Base-by-base conservation (phyloP, 2,888 invertebrate genomes). In the Cloeon dipterum region DNA sequence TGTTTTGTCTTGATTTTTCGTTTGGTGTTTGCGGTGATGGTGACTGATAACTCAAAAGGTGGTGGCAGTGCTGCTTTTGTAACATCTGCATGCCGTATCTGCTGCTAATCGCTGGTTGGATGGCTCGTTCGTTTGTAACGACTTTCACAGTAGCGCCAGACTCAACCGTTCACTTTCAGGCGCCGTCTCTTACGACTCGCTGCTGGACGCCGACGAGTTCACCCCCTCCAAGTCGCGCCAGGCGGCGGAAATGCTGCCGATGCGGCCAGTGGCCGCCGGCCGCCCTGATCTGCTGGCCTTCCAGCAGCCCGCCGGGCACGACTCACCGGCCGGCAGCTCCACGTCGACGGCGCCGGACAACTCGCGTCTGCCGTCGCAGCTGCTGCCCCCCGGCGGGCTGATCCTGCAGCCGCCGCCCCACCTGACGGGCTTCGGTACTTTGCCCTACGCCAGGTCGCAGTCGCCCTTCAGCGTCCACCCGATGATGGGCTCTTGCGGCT, bases 281-380 rank as follows among this genome's bases (percentile, higher is more conserved):
- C n/a, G 40, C 19, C 83, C 85, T 1, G 85, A 85, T 52, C 61
- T 85, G 8, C 59, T 85, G 42, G 72, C 83, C 2, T 83, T 83
- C 53, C 75, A 77, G 3, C 65, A 73, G 1, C 65, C 71, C 45
- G 69, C 68, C 35, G 63, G 66, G 1, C 76, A 75, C 49, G 70
- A 75, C 37, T 77, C 77, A 2, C 78, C 78, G 7, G 76, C 81
- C 40, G 79, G 78, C 18, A 79, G 78, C 50, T 78, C 77, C 39
- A 74, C 76, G 4, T 82, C 82, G 3, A 82, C 82, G 11, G 75
- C 77, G 14, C 73, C 74, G 2, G 76, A 76, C 48, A 74, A 68
- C 26, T 66, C 72, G 14, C 63, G 73, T 45, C 60, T 72, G 29
- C 42, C 47, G 19, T 25, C 41, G 19, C 40, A 42, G 14, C 41